Evolutionary conservation across 2,113 vertebrate genomes (phyloP), one percentile per base, ranked within the genome.

Genomic region (Ibidorhyncha struthersii): DNA sequence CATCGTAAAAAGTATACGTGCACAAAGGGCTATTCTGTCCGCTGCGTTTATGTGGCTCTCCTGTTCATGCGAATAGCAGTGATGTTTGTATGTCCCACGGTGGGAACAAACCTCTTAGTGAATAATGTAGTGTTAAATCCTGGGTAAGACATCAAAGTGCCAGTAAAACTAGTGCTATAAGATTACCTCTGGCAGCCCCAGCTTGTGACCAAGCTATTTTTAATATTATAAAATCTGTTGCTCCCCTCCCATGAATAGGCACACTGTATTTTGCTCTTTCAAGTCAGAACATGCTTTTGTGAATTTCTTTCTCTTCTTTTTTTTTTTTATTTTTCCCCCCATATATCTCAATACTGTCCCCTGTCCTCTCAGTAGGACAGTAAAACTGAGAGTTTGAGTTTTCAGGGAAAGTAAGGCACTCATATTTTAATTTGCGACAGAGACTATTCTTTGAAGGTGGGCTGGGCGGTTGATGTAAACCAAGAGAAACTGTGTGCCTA

Each of bases 41-140:
- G 1, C 78, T 69, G 73, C 2, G 14, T 93, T 84, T 94, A 80
- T 36, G 81, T 96, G 95, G 69, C 76, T 96, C 81, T 96, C 95
- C 61, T 83, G 90, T 80, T 69, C 1, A 5, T 66, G 94, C 85
- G 89, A 93, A 93, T 80, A 90, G 96, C 91, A 94, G 96, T 1
- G 17, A 90, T 40, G 87, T 65, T 61, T n/a, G 62, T 29, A 19
- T 12, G 47, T 91, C 72, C 82, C 32, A 12, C 1, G 6, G 65
- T 92, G 71, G 89, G 67, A 91, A 80, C 71, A 91, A 80, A 56
- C 45, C 36, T 89, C 77, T 95, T 85, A 53, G 85, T 92, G 92
- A 96, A 87, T 87, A 90, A 94, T 80, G 45, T 20, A 74, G 85
- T 90, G 93, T 53, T 90, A 93, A 93, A 72, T 88, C 89, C 92